Conservation (phyloP, 2,113 vertebrate genomes). For the Spea multiplicata region DNA sequence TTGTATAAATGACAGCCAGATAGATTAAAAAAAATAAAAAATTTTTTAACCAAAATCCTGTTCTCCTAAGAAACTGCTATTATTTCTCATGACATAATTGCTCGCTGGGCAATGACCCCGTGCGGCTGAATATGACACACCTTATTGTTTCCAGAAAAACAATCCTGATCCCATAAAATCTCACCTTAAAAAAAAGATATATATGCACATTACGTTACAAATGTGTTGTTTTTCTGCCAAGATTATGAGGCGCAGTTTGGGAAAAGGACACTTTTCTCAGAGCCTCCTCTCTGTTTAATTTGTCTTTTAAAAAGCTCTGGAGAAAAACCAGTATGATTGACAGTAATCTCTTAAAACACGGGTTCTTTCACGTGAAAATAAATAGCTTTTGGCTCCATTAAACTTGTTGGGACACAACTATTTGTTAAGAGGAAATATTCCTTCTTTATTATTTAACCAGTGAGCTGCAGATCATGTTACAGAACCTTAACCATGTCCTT, state of each 20-base stretch:
- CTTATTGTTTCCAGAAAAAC: constrained; percentile 59
- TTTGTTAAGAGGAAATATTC: too few species aligned
- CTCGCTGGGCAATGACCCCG: constrained; percentile 57
- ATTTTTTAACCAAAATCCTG: background rate
- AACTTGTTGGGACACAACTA: too few species aligned
- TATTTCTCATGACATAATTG: constrained; percentile 73
- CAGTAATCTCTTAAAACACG: too few species aligned
- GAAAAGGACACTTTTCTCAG: background rate
- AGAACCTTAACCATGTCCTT: too few species aligned
- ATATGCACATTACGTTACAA: constrained; percentile 35
- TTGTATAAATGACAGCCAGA: background rate
- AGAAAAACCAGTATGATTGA: too few species aligned
- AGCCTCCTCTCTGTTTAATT: background rate
- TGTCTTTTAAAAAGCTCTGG: too few species aligned
- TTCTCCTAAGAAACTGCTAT: constrained; percentile 56
- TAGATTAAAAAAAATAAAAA: background rate
- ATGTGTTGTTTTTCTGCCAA: constrained; percentile 43
- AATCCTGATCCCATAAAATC: constrained; percentile 33
- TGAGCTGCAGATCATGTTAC: too few species aligned
- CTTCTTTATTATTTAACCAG: too few species aligned
- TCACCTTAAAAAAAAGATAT: constrained; percentile 36
- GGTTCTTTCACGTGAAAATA: too few species aligned
- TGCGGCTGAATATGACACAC: constrained; percentile 60
- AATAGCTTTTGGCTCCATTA: too few species aligned
- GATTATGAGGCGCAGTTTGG: background rate